Base-by-base conservation (phyloP, 1,140 invertebrate genomes). In the Thaumatotibia leucotreta region DNA sequence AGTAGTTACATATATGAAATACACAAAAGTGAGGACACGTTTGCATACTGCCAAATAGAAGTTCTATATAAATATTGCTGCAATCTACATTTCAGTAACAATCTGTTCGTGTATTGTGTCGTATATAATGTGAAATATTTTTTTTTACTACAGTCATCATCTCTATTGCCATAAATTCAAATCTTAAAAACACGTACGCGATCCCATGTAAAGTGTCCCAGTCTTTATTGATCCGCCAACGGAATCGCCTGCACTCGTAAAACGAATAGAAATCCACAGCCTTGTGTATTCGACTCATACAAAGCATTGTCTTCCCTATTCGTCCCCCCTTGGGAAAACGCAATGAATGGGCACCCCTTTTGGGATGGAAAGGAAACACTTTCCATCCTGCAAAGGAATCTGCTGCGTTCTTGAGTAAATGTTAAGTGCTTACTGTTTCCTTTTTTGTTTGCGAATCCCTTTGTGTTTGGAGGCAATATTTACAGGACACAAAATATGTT, bases 311-410 rank as follows among this genome's bases (percentile, higher is more conserved):
- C n/a, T 31, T 58, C 52, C 52, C 10, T 29, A 58, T 20, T 5
- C 2, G 52, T n/a, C 4, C 24, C 14, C 52, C 24, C 52, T 29
- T 11, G 52, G 52, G 52, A 58, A 24, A 58, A 29, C 24, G 24
- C 52, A 58, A 58, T 58, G 52, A 58, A 58, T 58, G 52, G 52
- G n/a, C 23, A 10, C 50, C 50, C 22, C 50, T 24, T 52, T 52
- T 22, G 23, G 50, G 27, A 54, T 11, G 50, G 50, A 58, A 58
- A 45, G n/a, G 52, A 27, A 58, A 58, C 52, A 58, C 52, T 58
- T 58, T 58, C 52, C 52, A 27, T 31, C 24, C 52, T 0, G 5
- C n/a, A 27, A 58, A n/a, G 52, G 52, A 58, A 58, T 14, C 14
- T 45, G 8, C 52, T 8, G 52, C 52, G 24, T 58, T 27, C 52